phyloP scores from a whole-genome alignment of 1,140 invertebrate species.

The Bradysia coprophila region DNA sequence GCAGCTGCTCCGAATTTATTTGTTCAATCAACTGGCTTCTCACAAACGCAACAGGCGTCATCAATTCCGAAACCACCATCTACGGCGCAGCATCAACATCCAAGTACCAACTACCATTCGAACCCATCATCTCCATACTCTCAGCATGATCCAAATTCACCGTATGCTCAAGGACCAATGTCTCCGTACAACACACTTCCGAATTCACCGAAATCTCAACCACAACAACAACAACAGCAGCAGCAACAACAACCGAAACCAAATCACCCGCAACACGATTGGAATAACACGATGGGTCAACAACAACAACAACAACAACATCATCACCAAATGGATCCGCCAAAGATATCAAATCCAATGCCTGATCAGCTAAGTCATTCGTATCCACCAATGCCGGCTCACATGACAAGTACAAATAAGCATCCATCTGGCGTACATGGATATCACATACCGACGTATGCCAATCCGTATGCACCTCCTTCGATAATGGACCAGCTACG shows the following conservation, averaged over 20 bases:
- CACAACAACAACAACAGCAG: slow-evolving; percentile 9
- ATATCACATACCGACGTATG: too few species aligned
- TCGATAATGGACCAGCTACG: too few species aligned
- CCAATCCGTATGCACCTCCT: too few species aligned
- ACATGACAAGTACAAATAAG: too few species aligned
- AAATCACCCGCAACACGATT: slow-evolving; percentile 1
- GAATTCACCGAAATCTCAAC: slow-evolving; percentile 1
- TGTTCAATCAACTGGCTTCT: background rate
- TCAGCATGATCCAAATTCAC: slow-evolving; percentile 14
- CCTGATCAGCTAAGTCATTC: too few species aligned
- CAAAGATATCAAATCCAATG: background rate
- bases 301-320: background rate
- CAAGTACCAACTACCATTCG: background rate
- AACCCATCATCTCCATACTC: slow-evolving; percentile 13
- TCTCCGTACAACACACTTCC: slow-evolving; percentile 12
- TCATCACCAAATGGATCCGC: background rate
- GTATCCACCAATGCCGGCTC: too few species aligned
- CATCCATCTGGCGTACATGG: too few species aligned
- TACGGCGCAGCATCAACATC: too few species aligned
- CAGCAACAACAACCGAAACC: slow-evolving; percentile 10
- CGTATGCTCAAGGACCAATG: slow-evolving; percentile 21
- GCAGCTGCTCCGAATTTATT: background rate
- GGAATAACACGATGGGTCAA: slow-evolving; percentile 4
- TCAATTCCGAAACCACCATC: too few species aligned
- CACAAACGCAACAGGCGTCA: background rate